Conservation (phyloP, 2,113 vertebrate genomes). For the Pitta sordida region DNA sequence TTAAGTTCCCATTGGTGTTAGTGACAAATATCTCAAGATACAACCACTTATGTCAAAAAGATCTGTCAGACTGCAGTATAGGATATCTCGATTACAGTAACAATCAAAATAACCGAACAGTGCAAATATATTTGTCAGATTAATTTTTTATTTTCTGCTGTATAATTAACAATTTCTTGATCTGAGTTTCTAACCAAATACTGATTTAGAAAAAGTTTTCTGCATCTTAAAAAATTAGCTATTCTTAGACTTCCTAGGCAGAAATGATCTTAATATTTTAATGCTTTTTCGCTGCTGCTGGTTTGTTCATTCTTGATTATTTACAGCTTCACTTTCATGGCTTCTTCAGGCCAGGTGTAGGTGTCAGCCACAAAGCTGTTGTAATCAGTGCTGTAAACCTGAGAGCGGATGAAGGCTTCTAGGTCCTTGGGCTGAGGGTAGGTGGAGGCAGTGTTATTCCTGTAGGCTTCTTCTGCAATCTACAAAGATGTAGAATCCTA, state of each 20-base stretch:
- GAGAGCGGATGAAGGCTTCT: conserved; percentile 79
- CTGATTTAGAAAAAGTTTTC: conserved; percentile 56
- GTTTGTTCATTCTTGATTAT: conserved; percentile 24
- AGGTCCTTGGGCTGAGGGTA: conserved; percentile 88
- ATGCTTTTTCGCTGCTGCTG: neutral
- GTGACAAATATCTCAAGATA: neutral
- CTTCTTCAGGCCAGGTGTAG: conserved; percentile 87
- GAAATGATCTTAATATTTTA: neutral
- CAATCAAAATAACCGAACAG: neutral
- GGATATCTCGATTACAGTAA: neutral
- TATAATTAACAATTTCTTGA: neutral
- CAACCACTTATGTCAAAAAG: neutral
- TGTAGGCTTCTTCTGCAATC: conserved; percentile 88
- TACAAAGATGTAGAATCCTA: conserved; percentile 47
- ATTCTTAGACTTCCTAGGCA: conserved; percentile 6
- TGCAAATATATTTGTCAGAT: neutral
- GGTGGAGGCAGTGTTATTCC: conserved; percentile 81
- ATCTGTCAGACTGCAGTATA: neutral
- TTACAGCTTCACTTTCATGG: conserved; percentile 83
- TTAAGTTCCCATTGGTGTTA: neutral
- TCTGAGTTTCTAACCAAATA: conserved; percentile 22
- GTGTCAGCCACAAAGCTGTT: conserved; percentile 83
- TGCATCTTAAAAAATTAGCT: conserved; percentile 61
- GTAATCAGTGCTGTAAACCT: conserved; percentile 85
- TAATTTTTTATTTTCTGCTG: conserved; percentile 40